phyloP scores from a whole-genome alignment of 2,113 vertebrate species.

The Panurus biarmicus region DNA sequence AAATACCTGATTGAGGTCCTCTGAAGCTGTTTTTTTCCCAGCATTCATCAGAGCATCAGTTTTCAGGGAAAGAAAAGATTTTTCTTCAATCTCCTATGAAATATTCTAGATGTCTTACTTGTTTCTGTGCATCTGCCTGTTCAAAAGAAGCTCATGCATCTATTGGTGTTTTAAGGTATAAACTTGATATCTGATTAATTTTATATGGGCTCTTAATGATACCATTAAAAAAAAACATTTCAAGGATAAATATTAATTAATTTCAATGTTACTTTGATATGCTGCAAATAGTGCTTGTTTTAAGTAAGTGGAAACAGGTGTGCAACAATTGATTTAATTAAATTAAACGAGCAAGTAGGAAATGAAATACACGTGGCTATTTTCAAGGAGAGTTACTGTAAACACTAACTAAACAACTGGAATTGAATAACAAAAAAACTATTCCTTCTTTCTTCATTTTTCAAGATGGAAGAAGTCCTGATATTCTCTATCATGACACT shows the following conservation, averaged over 20 bases:
- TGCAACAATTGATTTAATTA: slow-evolving; percentile 67
- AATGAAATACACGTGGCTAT: slow-evolving; percentile 38
- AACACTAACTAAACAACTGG: slow-evolving; percentile 61
- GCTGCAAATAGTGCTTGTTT: slow-evolving; percentile 58
- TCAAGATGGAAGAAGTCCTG: background rate
- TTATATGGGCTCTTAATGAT: slow-evolving; percentile 5
- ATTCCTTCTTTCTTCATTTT: slow-evolving; percentile 44
- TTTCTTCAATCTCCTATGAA: background rate
- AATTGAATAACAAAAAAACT: slow-evolving; percentile 62
- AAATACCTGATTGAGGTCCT: background rate
- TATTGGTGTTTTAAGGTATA: background rate
- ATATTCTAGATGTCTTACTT: background rate
- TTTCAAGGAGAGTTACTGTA: slow-evolving; percentile 67
- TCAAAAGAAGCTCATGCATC: background rate
- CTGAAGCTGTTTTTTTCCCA: background rate
- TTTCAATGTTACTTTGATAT: slow-evolving; percentile 52
- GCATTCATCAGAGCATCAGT: background rate
- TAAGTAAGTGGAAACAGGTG: slow-evolving; percentile 72
- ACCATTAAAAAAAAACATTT: background rate
- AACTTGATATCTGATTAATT: background rate
- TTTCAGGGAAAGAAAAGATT: background rate
- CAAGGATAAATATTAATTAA: slow-evolving; percentile 28
- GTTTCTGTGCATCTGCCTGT: background rate
- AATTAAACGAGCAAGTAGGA: slow-evolving; percentile 39
- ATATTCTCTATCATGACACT: slow-evolving; percentile 9